Conservation (phyloP, 2,113 vertebrate species). For the Pipra filicauda region DNA sequence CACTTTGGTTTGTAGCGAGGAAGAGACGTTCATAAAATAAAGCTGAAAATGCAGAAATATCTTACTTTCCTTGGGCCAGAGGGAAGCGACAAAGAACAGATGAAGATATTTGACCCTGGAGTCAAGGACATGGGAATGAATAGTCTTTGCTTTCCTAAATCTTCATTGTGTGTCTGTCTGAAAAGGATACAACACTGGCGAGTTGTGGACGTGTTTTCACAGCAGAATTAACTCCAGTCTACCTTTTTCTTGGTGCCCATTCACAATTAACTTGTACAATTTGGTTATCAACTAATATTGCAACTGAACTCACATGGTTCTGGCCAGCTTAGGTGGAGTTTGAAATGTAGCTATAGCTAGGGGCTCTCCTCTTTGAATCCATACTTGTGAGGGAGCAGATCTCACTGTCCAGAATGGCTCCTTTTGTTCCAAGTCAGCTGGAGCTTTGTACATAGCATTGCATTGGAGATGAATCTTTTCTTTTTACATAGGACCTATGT, state of each 20-base stretch:
- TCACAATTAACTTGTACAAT: background rate
- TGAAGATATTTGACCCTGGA: background rate
- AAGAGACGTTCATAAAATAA: background rate
- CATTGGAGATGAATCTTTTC: background rate
- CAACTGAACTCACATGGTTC: background rate
- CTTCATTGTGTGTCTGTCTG: background rate
- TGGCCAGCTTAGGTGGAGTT: background rate
- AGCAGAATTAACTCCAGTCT: background rate
- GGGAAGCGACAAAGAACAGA: background rate
- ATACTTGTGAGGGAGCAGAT: background rate
- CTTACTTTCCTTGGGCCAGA: background rate
- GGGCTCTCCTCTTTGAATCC: background rate
- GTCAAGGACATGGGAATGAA: background rate
- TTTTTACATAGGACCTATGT: background rate
- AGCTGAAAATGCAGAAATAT: background rate
- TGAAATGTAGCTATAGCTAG: background rate
- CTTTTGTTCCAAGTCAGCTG: background rate
- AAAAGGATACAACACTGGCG: background rate
- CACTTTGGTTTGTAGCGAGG: background rate
- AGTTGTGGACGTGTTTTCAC: accelerated
- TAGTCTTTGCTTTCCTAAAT: background rate
- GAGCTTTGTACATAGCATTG: background rate
- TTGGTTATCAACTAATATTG: background rate
- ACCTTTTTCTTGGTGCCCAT: background rate
- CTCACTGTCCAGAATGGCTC: background rate